Evolutionary conservation across 64 coral and sea anemone genomes (phyloP).

Genomic region (Actinia equina): DNA sequence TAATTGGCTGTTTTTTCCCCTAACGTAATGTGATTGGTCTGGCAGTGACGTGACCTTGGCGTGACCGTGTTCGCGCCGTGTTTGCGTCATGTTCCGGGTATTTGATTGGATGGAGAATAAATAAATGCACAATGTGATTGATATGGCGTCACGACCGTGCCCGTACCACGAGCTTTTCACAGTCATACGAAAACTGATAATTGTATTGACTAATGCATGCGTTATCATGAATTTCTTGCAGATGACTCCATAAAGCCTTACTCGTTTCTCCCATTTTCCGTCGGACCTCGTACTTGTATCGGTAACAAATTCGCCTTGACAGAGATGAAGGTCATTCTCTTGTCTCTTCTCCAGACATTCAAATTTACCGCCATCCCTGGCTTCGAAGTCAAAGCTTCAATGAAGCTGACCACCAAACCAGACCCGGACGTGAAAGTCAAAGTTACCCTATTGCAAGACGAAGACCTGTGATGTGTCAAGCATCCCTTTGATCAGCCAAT

Average conservation of each 20-base stretch:
- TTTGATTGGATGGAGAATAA: no score
- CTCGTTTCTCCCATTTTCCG: conserved; percentile 52
- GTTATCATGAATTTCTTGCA: neutral
- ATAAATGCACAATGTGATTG: no score
- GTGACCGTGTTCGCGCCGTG: no score
- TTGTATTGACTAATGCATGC: neutral
- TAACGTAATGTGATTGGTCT: no score
- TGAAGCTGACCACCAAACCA: conserved; percentile 25
- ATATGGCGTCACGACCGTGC: no score
- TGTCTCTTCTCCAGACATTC: conserved; percentile 37
- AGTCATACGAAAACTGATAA: no score
- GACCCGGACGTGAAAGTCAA: conserved; percentile 34
- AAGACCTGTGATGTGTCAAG: neutral
- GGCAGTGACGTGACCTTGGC: no score
- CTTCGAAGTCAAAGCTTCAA: conserved; percentile 9
- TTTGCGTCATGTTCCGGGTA: no score
- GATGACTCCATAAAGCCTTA: conserved; percentile 31
- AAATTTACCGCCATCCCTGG: conserved; percentile 44
- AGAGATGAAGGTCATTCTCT: conserved; percentile 49
- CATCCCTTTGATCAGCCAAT: no score
- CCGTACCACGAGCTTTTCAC: no score
- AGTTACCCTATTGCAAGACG: neutral
- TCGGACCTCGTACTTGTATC: conserved; percentile 60
- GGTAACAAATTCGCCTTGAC: conserved; percentile 56
- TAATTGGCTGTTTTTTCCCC: neutral